These are phyloP conservation scores for Lumbricus terrestris DNA, from an alignment of 2,888 invertebrate genomes.

Conservation along the genomic window DNA sequence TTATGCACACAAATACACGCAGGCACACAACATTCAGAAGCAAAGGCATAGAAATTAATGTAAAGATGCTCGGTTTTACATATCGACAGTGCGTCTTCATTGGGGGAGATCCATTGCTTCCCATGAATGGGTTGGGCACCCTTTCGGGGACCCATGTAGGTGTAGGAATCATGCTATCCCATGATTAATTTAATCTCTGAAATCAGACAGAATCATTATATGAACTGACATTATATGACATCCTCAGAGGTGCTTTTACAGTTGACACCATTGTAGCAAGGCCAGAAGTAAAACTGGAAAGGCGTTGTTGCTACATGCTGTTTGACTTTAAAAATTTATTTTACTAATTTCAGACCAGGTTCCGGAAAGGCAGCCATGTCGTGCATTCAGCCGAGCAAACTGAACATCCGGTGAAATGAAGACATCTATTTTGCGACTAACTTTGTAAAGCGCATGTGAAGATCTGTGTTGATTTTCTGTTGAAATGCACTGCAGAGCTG, in stretches of 20 bases:
- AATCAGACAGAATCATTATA: no score
- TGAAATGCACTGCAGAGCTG: neutral
- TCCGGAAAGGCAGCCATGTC: neutral
- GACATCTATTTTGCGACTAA: neutral
- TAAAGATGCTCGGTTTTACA: no score
- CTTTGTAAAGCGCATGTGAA: neutral
- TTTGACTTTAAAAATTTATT: neutral
- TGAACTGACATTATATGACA: no score
- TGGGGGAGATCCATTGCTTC: no score
- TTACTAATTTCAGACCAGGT: neutral
- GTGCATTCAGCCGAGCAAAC: neutral
- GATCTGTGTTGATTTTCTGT: neutral
- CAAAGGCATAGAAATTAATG: neutral
- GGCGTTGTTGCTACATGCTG: neutral
- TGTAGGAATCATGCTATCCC: no score
- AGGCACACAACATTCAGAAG: neutral
- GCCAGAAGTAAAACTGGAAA: no score
- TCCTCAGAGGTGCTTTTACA: no score
- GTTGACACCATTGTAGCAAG: no score
- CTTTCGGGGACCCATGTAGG: no score
- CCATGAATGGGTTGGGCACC: no score
- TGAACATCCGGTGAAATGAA: constrained; percentile 3
- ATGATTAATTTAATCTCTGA: no score
- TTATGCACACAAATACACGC: neutral
- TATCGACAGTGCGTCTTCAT: no score